Conservation (phyloP, 2,113 vertebrate species). For the Alces alces region DNA sequence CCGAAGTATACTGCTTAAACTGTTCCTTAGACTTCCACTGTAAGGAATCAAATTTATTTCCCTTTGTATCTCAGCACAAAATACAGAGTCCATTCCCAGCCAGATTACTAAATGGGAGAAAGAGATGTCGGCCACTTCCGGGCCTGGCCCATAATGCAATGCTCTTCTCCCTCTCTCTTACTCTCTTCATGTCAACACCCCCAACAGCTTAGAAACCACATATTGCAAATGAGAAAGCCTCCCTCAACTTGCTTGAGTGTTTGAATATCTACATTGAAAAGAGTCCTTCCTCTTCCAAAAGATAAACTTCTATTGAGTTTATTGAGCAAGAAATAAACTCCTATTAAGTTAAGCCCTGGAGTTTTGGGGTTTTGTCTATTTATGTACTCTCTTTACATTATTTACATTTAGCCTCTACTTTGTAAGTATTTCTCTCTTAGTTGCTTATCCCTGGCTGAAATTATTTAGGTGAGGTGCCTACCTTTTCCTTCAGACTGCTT, state of each 20-base stretch:
- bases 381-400: neutral
- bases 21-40: neutral
- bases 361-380: neutral
- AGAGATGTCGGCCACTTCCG: neutral
- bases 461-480: neutral
- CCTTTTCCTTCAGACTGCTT: neutral
- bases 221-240: neutral
- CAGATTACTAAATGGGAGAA: neutral
- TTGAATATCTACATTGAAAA: neutral
- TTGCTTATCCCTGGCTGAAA: neutral
- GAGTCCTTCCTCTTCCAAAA: neutral
- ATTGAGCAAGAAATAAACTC: neutral
- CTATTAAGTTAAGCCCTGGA: neutral
- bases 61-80: neutral
- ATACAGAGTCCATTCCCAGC: neutral
- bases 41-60: neutral
- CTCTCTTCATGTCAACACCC: neutral
- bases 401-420: neutral
- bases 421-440: neutral
- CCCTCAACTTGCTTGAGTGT: neutral
- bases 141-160: neutral
- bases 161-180: neutral
- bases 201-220: neutral
- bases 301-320: neutral
- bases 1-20: neutral